phyloP scores from a whole-genome alignment of 1,140 invertebrate genomes.

The Drosophila sulfurigaster region DNA sequence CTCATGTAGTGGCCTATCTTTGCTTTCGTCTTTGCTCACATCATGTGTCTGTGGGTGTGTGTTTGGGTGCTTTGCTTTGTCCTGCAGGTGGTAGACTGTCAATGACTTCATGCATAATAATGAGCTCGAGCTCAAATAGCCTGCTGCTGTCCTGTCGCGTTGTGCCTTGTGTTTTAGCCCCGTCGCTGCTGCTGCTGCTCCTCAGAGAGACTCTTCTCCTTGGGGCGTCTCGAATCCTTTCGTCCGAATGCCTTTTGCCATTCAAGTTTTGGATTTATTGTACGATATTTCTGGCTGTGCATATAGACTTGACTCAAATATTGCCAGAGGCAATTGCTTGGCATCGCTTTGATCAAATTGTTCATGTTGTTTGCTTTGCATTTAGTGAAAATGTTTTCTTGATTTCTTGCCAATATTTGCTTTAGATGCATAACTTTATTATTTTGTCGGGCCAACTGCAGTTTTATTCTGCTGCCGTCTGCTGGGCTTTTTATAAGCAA shows the following conservation, averaged over 20 bases:
- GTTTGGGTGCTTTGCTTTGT: conserved; percentile 58
- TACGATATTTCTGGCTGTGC: conserved; percentile 63
- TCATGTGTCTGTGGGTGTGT: conserved; percentile 8
- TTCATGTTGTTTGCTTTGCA: conserved; percentile 66
- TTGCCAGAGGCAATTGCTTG: conserved; percentile 58
- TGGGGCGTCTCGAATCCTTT: conserved; percentile 52
- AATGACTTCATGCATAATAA: conserved; percentile 81
- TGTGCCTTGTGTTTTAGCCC: background rate
- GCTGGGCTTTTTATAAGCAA: conserved; percentile 3
- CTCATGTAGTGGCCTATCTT: conserved; percentile 9
- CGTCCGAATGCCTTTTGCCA: conserved; percentile 57
- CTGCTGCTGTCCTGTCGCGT: background rate
- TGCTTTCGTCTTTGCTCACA: background rate
- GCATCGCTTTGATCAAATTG: conserved; percentile 44
- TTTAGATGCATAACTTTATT: conserved; percentile 69
- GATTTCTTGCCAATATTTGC: conserved; percentile 58
- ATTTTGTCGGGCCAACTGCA: conserved; percentile 35
- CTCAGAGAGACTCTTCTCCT: conserved; percentile 3
- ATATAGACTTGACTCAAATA: conserved; percentile 61
- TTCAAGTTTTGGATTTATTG: conserved; percentile 77
- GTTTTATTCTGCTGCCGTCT: conserved; percentile 14
- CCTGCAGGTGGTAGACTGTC: conserved; percentile 80
- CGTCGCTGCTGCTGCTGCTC: conserved; percentile 19
- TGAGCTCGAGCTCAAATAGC: conserved; percentile 44
- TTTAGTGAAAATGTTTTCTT: conserved; percentile 59